Percentiles rank a stretch among this genome's conserved stretches.
phyloP scores from a whole-genome alignment of 2,888 invertebrate species.

The Epiblema foenella region DNA sequence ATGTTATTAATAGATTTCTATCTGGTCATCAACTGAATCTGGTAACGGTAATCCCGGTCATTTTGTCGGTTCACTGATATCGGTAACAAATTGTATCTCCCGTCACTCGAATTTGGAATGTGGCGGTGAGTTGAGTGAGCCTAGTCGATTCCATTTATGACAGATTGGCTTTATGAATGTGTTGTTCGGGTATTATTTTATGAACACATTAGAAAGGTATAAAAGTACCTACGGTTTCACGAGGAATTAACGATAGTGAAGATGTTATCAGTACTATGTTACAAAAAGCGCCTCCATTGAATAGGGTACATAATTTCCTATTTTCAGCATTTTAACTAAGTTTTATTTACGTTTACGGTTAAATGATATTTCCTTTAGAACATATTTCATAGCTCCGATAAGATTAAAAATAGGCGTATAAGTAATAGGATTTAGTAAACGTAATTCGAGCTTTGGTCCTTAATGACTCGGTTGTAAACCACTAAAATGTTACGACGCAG shows the following conservation, averaged over 20 bases:
- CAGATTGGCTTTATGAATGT: conserved; percentile 29
- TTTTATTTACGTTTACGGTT: not conserved
- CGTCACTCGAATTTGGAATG: conserved; percentile 52
- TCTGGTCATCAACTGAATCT: conserved; percentile 81
- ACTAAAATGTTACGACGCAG: conserved; percentile 68
- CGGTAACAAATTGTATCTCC: conserved; percentile 78
- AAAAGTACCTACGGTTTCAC: not conserved
- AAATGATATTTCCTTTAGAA: not conserved
- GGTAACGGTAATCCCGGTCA: conserved; percentile 76
- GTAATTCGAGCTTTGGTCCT: conserved; percentile 70
- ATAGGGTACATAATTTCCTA: no score
- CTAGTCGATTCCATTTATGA: conserved; percentile 37
- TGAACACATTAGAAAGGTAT: not conserved
- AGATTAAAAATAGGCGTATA: conserved; percentile 37
- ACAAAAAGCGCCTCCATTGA: not conserved
- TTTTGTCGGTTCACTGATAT: conserved; percentile 72
- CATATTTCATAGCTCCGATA: conserved; percentile 39
- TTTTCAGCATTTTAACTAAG: not conserved
- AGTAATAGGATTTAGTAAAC: conserved; percentile 47
- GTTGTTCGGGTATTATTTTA: conserved; percentile 8
- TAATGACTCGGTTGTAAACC: conserved; percentile 69
- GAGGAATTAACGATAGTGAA: not conserved
- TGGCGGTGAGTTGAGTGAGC: conserved; percentile 32
- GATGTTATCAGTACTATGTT: not conserved
- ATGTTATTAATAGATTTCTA: conserved; percentile 84